Base-by-base conservation (phyloP, 2,113 vertebrate species). In the Bubo scandiacus region DNA sequence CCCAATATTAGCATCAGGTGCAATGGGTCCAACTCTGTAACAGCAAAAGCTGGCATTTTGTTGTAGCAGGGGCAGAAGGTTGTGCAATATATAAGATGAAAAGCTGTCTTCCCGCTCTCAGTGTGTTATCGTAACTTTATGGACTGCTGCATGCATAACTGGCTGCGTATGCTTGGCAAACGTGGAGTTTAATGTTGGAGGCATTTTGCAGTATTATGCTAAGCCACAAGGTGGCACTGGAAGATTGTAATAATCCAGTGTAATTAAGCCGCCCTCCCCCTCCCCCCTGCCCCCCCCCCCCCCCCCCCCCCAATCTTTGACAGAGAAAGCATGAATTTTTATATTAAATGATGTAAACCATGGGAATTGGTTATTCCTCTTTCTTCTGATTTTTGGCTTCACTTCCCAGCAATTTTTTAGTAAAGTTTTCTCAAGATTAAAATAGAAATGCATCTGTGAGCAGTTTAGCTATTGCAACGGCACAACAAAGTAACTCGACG, bases 161-260 rank as follows among this genome's bases (percentile, higher is more conserved):
- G 54, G 8, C 65, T 34, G 40, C 18, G 4, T 47, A 20, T n/a
- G 4, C 55, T 34, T 17, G 17, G 62, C 1, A 2, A 79, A 45
- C 3, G 47, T 7, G 61, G n/a, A 32, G 23, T 68, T 68, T 81
- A 5, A 10, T 6, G 20, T 17, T 13, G 43, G 67, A 36, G 22
- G 9, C 16, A 29, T 77, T 80, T 67, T 96, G 96, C 89, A 97
- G 85, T 94, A 73, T 89, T 89, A 52, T 2, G 14, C 12, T 23
- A 5, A 13, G 7, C 94, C 98, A 96, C 98, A 88, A 98, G 98
- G 97, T 98, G 98, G 97, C 97, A 94, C 73, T 96, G 14, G 92
- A 98, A 98, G 97, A 98, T 97, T 96, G 92, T 91, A 87, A 42
- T 93, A 98, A 97, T 94, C 81, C 83, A 12, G 40, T 3, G n/a